Evolutionary conservation across 2,113 vertebrate species (phyloP), one percentile per base, ranked within the genome.

Genomic region (Propithecus coquereli): DNA sequence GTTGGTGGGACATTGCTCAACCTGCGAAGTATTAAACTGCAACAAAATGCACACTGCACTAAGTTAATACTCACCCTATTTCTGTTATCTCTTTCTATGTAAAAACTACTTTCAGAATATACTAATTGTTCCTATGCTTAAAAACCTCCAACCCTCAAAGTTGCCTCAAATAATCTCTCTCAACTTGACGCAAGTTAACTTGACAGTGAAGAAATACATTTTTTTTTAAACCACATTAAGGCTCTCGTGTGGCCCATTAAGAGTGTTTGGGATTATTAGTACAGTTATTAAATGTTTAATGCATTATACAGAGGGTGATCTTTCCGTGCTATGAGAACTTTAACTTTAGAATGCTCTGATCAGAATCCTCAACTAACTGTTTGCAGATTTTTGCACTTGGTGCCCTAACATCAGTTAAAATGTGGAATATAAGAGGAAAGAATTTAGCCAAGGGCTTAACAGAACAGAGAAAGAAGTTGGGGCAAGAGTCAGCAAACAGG

Each of bases 241-340:
- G 80, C 83, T 97, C 97, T 94, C 96, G 6, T 94, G 96, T 96
- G 96, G 90, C 95, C 97, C 95, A 97, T 94, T 97, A 97, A 96
- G 96, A 97, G 73, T 95, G 89, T 97, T 88, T 90, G 43, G 91
- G 88, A 96, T 97, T 97, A 97, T 84, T 96, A 97, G 90, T 96
- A 93, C 59, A 95, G 92, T 97, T 97, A 97, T 97, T 97, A 97
- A 97, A 97, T 96, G 83, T 97, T 97, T 96, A 97, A 96, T 97
- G 96, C 83, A 93, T 94, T 95, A 95, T 93, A 93, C 83, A 94
- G 97, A 96, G 89, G 80, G 91, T 76, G 89, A 95, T 96, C 91
- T 94, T 97, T 96, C 95, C 27, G 0, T 92, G 88, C 94, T 95
- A 91, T 52, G 89, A 97, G 97, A 96, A 97, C 70, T 87, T 84